Base-by-base conservation (phyloP, 2,888 invertebrate genomes). In the Aspidiotus destructor region DNA sequence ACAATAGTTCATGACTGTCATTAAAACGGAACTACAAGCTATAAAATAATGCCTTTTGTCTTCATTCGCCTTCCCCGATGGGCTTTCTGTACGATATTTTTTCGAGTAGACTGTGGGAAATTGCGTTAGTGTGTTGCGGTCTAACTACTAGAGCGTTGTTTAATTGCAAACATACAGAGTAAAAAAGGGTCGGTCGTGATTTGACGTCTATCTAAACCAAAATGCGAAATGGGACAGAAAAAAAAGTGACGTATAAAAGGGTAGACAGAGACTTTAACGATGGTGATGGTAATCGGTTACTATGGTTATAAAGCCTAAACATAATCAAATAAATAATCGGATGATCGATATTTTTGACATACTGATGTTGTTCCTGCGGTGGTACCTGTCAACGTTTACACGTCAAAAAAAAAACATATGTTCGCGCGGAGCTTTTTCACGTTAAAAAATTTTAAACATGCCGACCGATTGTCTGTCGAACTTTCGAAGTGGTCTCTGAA, bases 291-390 rank as follows among this genome's bases (percentile, higher is more conserved):
- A 61, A 61, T 61, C 41, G 61, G 61, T 61, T 61, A 61, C 61
- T 61, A 61, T 61, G 61, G 61, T 61, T 61, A 61, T 61, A 61
- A 61, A 61, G 61, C n/a, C 61, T 41, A 61, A 61, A 61, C 61
- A 58, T 58, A 61, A 44, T 61, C 61, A 61, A 61, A 61, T 61
- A 61, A 61, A 61, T 61, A 42, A 61, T 61, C 42, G 42, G 61
- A 61, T 61, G 61, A 61, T 61, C 61, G 61, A 61, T 61, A 61
- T 44, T 61, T 41, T 61, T 41, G 42, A 61, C 61, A 61, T 61
- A 61, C 17, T 40, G 41, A n/a, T 58, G 16, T 28, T 16, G 16
- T 44, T 41, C 42, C 41, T 40, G 17, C 41, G 44, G n/a, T 42
- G 15, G 61, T 61, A 61, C 61, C 61, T 61, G 61, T 61, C 61